phyloP scores from a whole-genome alignment of 2,113 vertebrate species.

The Galeopterus variegatus region DNA sequence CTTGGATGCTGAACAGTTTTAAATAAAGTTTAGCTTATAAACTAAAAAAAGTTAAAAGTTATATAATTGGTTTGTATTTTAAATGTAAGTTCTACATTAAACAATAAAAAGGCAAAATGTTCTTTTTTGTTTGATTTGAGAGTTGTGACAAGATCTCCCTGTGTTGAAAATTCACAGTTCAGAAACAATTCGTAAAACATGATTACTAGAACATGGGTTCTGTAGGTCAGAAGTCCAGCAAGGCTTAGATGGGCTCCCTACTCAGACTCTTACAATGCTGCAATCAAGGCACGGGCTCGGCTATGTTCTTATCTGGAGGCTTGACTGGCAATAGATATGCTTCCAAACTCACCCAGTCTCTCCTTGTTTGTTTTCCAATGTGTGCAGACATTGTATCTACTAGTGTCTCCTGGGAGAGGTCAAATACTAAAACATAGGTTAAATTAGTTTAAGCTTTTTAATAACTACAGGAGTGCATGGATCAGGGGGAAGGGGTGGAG shows the following conservation, averaged over 20 bases:
- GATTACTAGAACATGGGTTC: background rate
- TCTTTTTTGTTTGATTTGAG: background rate
- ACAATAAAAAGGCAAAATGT: background rate
- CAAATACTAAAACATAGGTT: background rate
- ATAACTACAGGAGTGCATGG: background rate
- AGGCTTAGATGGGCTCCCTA: background rate
- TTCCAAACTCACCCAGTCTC: background rate
- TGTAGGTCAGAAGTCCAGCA: background rate
- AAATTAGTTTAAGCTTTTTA: background rate
- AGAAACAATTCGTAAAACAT: background rate
- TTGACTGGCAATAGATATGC: background rate
- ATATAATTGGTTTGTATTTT: constrained; percentile 4
- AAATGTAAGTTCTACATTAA: background rate
- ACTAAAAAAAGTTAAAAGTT: background rate
- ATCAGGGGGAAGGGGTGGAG: background rate
- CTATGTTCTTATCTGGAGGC: background rate
- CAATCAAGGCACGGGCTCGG: background rate
- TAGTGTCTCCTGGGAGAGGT: background rate
- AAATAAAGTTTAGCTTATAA: no score
- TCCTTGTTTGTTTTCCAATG: background rate
- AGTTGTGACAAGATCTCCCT: background rate
- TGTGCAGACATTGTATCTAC: background rate
- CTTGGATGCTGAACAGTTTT: background rate
- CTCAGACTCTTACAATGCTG: background rate
- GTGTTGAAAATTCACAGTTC: background rate